Evolutionary conservation across 1,140 invertebrate species (phyloP).

Genomic region (Contarinia nasturtii): DNA sequence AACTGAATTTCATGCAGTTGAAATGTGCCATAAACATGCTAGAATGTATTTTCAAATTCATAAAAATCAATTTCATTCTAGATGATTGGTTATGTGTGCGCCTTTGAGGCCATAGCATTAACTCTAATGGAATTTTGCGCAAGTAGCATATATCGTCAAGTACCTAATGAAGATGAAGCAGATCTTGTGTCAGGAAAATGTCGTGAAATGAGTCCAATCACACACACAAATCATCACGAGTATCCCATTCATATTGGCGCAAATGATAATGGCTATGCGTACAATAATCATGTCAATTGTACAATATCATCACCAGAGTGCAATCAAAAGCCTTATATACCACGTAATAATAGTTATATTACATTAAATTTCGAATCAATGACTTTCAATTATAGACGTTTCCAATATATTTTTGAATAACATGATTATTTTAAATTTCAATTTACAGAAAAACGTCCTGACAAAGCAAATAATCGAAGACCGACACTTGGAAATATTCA

Average conservation of each 20-base stretch:
- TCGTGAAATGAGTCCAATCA: slow-evolving; percentile 24
- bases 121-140: slow-evolving; percentile 25
- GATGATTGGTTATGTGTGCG: slow-evolving; percentile 28
- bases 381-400: background rate
- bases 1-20: background rate
- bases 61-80: slow-evolving; percentile 6
- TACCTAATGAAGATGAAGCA: slow-evolving; percentile 24
- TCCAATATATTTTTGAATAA: background rate
- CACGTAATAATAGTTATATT: slow-evolving; percentile 12
- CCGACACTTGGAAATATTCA: slow-evolving; percentile 22
- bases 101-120: slow-evolving; percentile 25
- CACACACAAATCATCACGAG: slow-evolving; percentile 22
- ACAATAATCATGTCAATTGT: background rate
- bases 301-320: slow-evolving; percentile 18
- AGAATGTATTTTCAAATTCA: background rate
- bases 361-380: background rate
- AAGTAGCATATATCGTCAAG: slow-evolving; percentile 24
- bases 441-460: slow-evolving; percentile 25
- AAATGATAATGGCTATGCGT: slow-evolving; percentile 1
- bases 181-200: background rate
- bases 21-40: background rate
- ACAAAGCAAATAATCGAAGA: slow-evolving; percentile 23
- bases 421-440: too few species aligned
- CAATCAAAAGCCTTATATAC: slow-evolving; percentile 27
- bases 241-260: slow-evolving; percentile 4